These are phyloP conservation scores for Heterodera filipjevi DNA, from an alignment of 2,888 invertebrate species.

Conservation along the genomic window DNA sequence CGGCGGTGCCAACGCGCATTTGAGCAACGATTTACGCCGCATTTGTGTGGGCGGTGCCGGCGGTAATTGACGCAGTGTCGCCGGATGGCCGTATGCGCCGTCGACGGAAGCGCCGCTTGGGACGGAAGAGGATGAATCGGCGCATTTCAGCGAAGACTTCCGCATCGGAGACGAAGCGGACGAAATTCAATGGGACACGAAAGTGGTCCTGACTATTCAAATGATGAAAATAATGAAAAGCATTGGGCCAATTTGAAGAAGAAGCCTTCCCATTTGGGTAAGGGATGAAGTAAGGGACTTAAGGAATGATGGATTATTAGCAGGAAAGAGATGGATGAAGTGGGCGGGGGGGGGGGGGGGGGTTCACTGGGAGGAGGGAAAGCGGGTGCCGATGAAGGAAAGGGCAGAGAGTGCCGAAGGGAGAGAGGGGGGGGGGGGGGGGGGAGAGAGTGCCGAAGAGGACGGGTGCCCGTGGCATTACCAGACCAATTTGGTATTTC, in stretches of 20 bases:
- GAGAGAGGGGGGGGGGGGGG: not conserved
- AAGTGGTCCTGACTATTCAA: not conserved
- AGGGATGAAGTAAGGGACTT: not conserved
- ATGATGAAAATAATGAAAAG: not conserved
- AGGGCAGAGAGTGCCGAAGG: not conserved
- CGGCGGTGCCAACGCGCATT: not conserved
- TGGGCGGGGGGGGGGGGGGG: no score
- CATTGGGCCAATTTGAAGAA: not conserved
- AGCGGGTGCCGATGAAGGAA: no score
- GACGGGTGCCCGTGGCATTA: not conserved
- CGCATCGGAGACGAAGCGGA: not conserved
- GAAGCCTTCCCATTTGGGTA: not conserved
- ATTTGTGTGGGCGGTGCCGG: slow-evolving; percentile 1
- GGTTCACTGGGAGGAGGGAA: no score
- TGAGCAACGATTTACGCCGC: slow-evolving; percentile 1
- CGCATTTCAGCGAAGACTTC: not conserved
- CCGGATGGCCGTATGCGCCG: not conserved
- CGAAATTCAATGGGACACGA: not conserved
- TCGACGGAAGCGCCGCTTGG: not conserved
- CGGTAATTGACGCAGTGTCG: not conserved
- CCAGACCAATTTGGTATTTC: no score
- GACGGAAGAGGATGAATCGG: not conserved
- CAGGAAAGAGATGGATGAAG: no score
- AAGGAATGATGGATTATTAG: no score
- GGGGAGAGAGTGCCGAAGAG: no score